These are phyloP conservation scores for Lucilia sericata DNA, from an alignment of 1,140 invertebrate species.

Conservation along the genomic window DNA sequence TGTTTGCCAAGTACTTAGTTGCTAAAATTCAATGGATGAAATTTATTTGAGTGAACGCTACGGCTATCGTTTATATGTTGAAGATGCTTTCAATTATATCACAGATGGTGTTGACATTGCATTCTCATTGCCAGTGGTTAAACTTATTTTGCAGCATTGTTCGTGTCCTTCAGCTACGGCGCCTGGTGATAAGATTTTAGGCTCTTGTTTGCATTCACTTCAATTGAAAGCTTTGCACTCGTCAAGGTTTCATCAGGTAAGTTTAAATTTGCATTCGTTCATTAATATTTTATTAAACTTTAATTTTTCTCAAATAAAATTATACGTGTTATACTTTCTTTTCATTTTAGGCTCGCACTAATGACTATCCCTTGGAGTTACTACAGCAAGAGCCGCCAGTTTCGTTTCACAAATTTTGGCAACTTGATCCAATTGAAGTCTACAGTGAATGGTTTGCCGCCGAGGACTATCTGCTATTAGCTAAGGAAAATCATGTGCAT, in stretches of 20 bases:
- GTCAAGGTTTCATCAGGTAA: conserved; percentile 82
- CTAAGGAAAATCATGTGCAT: background rate
- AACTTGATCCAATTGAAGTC: conserved; percentile 78
- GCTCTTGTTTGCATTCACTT: conserved; percentile 77
- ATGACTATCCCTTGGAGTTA: conserved; percentile 78
- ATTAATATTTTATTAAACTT: background rate
- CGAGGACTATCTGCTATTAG: conserved; percentile 26
- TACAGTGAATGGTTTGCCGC: conserved; percentile 79
- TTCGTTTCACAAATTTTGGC: conserved; percentile 91
- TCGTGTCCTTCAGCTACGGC: conserved; percentile 75
- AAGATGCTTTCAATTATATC: conserved; percentile 85
- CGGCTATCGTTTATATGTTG: conserved; percentile 68
- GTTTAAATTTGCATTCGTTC: background rate
- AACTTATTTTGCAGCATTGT: conserved; percentile 72
- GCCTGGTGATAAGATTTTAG: conserved; percentile 91
- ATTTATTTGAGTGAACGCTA: conserved; percentile 83
- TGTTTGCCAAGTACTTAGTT: conserved; percentile 57
- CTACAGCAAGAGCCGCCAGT: conserved; percentile 74
- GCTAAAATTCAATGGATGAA: conserved; percentile 54
- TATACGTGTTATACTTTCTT: no score
- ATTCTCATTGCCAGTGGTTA: conserved; percentile 69
- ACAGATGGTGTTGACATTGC: conserved; percentile 86
- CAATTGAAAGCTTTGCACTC: conserved; percentile 77
- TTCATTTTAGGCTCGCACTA: conserved; percentile 77
- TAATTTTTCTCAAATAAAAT: no score